Evolutionary conservation across 2,797 vertebrate genomes (phyloP).

Genomic region (Ctenopoma multispine): DNA sequence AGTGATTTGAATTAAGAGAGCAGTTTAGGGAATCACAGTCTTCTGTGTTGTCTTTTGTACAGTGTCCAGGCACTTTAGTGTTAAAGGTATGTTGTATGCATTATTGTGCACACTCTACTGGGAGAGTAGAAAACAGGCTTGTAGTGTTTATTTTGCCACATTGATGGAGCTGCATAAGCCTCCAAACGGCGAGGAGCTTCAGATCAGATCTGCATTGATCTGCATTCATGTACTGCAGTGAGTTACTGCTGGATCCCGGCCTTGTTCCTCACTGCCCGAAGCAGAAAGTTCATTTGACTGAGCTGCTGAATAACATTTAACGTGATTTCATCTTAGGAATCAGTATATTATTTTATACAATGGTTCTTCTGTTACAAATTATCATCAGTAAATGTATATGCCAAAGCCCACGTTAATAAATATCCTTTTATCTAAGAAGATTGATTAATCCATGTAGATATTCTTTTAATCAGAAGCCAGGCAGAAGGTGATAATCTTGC

Average conservation of each 20-base stretch:
- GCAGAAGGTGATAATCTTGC: constrained; percentile 22
- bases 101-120: not conserved
- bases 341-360: not conserved
- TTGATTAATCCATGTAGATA: constrained; percentile 8
- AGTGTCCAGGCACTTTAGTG: not conserved
- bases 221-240: constrained; percentile 8
- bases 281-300: not conserved
- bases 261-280: not conserved
- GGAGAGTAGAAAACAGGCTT: not conserved
- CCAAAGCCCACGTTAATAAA: not conserved
- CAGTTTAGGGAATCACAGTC: not conserved
- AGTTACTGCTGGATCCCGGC: not conserved
- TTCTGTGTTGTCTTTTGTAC: not conserved
- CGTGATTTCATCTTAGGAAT: not conserved
- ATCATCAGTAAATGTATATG: not conserved
- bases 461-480: constrained; percentile 48
- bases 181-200: not conserved
- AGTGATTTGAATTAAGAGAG: not conserved
- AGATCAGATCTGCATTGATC: not conserved
- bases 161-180: not conserved
- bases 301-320: not conserved
- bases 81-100: not conserved
- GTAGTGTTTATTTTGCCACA: not conserved
- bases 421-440: not conserved
- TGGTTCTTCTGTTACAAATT: not conserved